Conservation (phyloP, 2,797 vertebrate species). For the Nannoperca australis region DNA sequence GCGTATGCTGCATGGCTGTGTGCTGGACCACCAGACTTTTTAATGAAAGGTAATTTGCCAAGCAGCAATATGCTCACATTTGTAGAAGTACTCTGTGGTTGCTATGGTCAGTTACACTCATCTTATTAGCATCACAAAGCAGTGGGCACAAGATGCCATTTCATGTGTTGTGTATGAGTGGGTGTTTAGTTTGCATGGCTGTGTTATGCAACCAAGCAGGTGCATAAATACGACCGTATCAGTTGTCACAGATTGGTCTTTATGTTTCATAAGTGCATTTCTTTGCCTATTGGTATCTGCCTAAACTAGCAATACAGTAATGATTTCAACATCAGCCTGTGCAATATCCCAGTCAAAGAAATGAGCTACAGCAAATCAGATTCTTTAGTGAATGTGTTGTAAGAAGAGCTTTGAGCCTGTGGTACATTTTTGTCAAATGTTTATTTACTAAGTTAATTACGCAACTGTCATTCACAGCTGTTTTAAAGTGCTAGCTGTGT, state of each 20-base stretch:
- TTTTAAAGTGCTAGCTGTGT: constrained; percentile 5
- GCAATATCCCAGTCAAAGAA: neutral
- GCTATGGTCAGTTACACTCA: constrained; percentile 18
- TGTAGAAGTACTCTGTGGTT: constrained; percentile 17
- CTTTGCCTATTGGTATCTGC: constrained; percentile 11
- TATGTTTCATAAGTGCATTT: constrained; percentile 11
- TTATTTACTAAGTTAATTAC: neutral
- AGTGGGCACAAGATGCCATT: constrained; percentile 27
- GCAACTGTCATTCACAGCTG: neutral
- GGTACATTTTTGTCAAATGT: constrained; percentile 1
- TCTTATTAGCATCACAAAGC: constrained; percentile 41
- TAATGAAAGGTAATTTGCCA: neutral
- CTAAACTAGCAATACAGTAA: neutral
- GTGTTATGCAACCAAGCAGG: constrained; percentile 34
- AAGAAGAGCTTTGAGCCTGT: neutral
- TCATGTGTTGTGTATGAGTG: constrained; percentile 36
- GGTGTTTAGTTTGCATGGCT: constrained; percentile 55
- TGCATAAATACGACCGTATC: constrained; percentile 26
- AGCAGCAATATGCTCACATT: constrained; percentile 13
- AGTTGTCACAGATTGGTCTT: neutral
- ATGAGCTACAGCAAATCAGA: neutral
- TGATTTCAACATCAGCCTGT: neutral
- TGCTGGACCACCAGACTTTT: neutral
- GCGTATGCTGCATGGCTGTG: constrained; percentile 20
- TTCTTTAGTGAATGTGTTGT: neutral